Evolutionary conservation across 2,888 invertebrate species (phyloP).

Genomic region (Marronus borbonicus): DNA sequence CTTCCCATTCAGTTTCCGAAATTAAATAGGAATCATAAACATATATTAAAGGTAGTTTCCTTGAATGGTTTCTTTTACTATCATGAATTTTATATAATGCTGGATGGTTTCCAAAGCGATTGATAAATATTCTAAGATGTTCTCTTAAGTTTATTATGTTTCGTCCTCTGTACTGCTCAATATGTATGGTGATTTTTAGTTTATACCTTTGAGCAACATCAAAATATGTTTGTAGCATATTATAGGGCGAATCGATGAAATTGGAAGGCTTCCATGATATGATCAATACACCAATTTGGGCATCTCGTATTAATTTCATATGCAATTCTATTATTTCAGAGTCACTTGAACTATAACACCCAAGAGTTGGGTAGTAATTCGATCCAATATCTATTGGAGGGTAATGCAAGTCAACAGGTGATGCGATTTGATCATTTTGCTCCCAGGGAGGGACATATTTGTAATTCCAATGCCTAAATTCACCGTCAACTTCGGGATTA

Average conservation of each 20-base stretch:
- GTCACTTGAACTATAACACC: constrained; percentile 73
- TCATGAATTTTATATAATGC: constrained; percentile 72
- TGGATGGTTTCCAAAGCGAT: constrained; percentile 72
- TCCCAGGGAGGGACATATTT: constrained; percentile 65
- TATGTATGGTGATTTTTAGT: constrained; percentile 73
- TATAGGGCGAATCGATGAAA: constrained; percentile 63
- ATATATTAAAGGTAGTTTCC: constrained; percentile 73
- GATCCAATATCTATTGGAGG: constrained; percentile 74
- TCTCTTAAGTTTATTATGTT: constrained; percentile 70
- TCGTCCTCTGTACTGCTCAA: constrained; percentile 73
- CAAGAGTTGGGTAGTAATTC: constrained; percentile 72
- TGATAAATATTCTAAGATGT: constrained; percentile 69
- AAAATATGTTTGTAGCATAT: constrained; percentile 61
- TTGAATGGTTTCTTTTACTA: constrained; percentile 61
- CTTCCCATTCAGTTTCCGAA: constrained; percentile 72
- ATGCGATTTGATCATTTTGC: constrained; percentile 67
- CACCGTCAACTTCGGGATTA: constrained; percentile 62
- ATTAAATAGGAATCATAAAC: constrained; percentile 77
- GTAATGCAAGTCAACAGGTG: constrained; percentile 71
- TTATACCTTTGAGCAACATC: constrained; percentile 67
- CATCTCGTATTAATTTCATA: constrained; percentile 70
- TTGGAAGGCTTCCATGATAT: constrained; percentile 73
- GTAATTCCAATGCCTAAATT: constrained; percentile 66
- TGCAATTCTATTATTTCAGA: constrained; percentile 70
- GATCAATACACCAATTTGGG: constrained; percentile 72